Evolutionary conservation across 2,888 invertebrate species (phyloP).

Genomic region (Aleiodes testaceus): DNA sequence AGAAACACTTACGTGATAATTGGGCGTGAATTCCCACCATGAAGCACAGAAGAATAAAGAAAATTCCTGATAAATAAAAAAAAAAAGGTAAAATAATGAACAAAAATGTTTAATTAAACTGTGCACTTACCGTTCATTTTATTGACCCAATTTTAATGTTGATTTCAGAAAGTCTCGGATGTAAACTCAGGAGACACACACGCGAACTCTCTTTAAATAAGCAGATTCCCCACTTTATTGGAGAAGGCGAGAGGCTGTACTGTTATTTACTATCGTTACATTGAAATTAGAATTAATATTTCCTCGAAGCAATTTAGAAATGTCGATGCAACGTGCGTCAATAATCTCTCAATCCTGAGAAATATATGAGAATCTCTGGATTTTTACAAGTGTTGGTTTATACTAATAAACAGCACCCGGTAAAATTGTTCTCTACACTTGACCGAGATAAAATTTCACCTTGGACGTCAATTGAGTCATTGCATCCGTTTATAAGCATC

Average conservation of each 20-base stretch:
- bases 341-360: slow-evolving; percentile 11
- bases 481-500: too few relatives aligned
- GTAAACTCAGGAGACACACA: not conserved
- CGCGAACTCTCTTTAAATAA: not conserved
- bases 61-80: not conserved
- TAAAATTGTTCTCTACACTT: slow-evolving; percentile 8
- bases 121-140: slow-evolving; percentile 48
- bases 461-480: too few relatives aligned
- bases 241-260: not conserved
- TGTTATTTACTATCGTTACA: not conserved
- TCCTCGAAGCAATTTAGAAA: not conserved
- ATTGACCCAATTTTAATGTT: slow-evolving; percentile 30
- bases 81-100: not conserved
- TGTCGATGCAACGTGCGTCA: not conserved
- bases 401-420: not conserved
- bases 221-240: not conserved
- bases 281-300: slow-evolving; percentile 3
- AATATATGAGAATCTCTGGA: not conserved
- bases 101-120: not conserved
- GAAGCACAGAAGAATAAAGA: not conserved
- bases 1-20: too few relatives aligned
- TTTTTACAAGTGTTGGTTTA: not conserved
- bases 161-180: not conserved
- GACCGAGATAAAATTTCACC: slow-evolving; percentile 36
- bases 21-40: not conserved